Evolutionary conservation across 2,113 vertebrate genomes (phyloP).

Genomic region (Lamprologus sp.): DNA sequence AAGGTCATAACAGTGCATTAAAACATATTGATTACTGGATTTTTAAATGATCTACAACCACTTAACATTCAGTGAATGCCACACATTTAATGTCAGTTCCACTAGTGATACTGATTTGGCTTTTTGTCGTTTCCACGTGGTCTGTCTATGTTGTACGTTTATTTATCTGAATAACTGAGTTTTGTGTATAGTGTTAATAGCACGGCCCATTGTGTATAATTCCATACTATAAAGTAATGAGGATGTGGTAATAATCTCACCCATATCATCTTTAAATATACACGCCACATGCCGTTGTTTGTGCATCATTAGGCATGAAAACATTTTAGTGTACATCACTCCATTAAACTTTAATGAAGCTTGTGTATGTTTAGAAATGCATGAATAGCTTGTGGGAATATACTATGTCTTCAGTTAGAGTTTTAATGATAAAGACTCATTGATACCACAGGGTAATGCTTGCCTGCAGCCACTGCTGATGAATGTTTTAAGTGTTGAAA

Average conservation of each 20-base stretch:
- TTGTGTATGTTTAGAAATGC: not conserved
- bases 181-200: not conserved
- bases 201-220: not conserved
- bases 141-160: not conserved
- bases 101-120: not conserved
- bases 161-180: not conserved
- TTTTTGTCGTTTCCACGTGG: not conserved
- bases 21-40: not conserved
- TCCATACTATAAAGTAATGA: not conserved
- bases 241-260: not conserved
- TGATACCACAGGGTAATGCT: not conserved
- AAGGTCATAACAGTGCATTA: not conserved
- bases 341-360: not conserved
- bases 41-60: not conserved
- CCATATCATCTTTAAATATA: not conserved
- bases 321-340: not conserved
- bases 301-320: not conserved
- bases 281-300: not conserved
- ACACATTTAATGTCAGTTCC: not conserved
- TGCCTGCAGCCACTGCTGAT: not conserved
- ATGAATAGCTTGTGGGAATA: not conserved
- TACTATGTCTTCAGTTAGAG: not conserved
- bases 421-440: not conserved
- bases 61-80: not conserved
- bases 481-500: not conserved